phyloP scores from a whole-genome alignment of 2,797 vertebrate species.

The Lacerta agilis region DNA sequence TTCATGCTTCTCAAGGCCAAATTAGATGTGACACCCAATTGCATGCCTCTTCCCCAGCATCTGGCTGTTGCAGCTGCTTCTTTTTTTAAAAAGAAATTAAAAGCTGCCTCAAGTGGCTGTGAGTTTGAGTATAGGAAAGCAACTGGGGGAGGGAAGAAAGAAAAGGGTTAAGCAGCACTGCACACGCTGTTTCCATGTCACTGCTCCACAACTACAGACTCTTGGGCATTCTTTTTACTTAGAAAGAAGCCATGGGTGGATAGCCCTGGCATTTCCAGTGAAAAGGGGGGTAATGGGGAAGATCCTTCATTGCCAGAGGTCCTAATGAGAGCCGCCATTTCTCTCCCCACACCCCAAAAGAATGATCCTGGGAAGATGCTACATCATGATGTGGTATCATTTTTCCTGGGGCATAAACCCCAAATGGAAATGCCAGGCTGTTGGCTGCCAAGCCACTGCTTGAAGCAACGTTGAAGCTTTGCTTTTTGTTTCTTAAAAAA shows the following conservation, averaged over 20 bases:
- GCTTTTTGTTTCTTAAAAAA: not conserved
- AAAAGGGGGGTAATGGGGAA: not conserved
- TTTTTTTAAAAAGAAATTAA: not conserved
- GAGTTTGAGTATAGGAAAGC: not conserved
- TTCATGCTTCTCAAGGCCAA: not conserved
- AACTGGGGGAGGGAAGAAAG: too few species aligned
- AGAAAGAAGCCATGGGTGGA: not conserved
- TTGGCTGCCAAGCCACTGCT: not conserved
- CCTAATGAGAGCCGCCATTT: not conserved
- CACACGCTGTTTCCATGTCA: too few species aligned
- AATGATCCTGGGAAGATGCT: too few species aligned
- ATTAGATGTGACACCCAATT: not conserved
- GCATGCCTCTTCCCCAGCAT: not conserved
- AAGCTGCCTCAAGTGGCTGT: not conserved
- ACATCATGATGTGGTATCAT: not conserved
- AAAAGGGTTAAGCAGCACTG: not conserved
- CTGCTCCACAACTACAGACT: too few species aligned
- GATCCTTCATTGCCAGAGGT: too few species aligned
- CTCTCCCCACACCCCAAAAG: not conserved
- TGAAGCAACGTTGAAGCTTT: not conserved
- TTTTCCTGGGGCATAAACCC: not conserved
- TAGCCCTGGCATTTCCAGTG: not conserved
- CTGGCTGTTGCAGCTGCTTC: too few species aligned
- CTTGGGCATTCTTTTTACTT: not conserved
- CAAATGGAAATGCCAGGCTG: not conserved